Base-by-base conservation (phyloP, 2,888 invertebrate species). In the Stegana nigrithorax region DNA sequence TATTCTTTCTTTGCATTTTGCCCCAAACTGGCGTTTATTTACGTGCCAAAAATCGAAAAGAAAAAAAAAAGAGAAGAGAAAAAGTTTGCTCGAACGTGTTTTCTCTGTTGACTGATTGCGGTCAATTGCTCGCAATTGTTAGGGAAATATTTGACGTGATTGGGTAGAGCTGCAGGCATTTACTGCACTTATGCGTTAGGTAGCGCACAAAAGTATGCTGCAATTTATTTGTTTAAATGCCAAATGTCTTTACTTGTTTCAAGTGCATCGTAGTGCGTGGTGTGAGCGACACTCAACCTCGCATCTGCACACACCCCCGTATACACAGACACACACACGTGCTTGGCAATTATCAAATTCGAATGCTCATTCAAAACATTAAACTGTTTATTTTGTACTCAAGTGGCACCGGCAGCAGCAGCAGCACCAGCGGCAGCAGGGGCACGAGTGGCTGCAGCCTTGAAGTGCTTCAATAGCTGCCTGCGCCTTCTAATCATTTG, bases 401-500 rank as follows among this genome's bases (percentile, higher is more conserved):
- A 59, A 58, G 44, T 60, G 29, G 42, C 51, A 50, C 8, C 5
- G 23, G n/a, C 12, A 6, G 26, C 0, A 14, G 50, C 7, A 39
- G 32, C 12, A 21, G 14, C 17, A 26, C n/a, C 25, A 19, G 25
- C 8, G 47, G 21, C 12, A 55, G 17, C 45, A 19, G 53, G n/a
- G 26, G 62, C 17, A 32, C 62, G 10, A 23, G 25, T 32, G 60
- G 62, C 60, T 57, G 59, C 63, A 72, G 68, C 69, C 19, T 19
- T 17, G 3, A 44, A 44, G 44, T 19, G 19, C 19, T 17, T 79
- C 79, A 69, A 79, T 78, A 75, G 73, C 8, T 8, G 23, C 5
- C 78, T 73, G 72, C 80, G 76, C 78, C 78, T 76, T 74, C 80
- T 78, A 76, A 76, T 76, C 78, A 76, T 78, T 76, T 76, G 75